A percentile compares a stretch with the other conserved stretches of the same genome.
phyloP scores from a whole-genome alignment of 2,113 vertebrate species.

The Bettongia penicillata region DNA sequence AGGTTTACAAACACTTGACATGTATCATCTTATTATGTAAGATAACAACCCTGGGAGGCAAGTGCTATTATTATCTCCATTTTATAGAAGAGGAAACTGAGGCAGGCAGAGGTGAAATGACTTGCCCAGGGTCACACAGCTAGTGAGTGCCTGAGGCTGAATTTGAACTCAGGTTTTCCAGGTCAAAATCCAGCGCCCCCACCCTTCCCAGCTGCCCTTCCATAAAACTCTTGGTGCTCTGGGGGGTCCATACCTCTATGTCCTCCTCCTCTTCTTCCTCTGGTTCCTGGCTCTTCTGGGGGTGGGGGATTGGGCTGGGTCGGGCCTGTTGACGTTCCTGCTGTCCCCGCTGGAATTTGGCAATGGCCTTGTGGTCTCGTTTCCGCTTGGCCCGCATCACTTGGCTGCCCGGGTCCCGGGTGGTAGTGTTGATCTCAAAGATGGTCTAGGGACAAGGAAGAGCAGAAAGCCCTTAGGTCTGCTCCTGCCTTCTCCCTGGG shows the following conservation, averaged over 20 bases:
- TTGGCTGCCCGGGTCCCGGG: conserved; percentile 87
- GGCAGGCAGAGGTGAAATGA: no score
- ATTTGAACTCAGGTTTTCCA: no score
- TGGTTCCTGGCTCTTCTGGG: conserved; percentile 77
- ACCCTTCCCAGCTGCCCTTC: background rate
- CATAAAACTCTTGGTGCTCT: no score
- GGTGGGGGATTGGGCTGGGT: accelerated
- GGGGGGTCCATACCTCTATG: conserved; percentile 52
- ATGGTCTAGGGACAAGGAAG: conserved; percentile 88
- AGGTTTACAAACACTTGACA: no score
- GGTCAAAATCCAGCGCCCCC: no score
- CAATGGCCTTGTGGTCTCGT: conserved; percentile 84
- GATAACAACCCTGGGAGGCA: no score
- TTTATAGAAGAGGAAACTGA: no score
- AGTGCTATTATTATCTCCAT: no score
- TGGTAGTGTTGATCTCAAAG: conserved; percentile 96
- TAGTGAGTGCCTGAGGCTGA: no score
- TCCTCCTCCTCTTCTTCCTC: conserved; percentile 8
- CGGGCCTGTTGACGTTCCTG: conserved; percentile 69
- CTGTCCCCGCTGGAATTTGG: conserved; percentile 86
- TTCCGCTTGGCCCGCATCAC: conserved; percentile 93
- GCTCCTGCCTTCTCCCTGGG: background rate
- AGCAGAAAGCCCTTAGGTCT: background rate
- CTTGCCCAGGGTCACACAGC: no score
- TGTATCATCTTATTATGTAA: no score